Evolutionary conservation across 2,888 invertebrate genomes (phyloP).

Genomic region (Salpingus planirostris): DNA sequence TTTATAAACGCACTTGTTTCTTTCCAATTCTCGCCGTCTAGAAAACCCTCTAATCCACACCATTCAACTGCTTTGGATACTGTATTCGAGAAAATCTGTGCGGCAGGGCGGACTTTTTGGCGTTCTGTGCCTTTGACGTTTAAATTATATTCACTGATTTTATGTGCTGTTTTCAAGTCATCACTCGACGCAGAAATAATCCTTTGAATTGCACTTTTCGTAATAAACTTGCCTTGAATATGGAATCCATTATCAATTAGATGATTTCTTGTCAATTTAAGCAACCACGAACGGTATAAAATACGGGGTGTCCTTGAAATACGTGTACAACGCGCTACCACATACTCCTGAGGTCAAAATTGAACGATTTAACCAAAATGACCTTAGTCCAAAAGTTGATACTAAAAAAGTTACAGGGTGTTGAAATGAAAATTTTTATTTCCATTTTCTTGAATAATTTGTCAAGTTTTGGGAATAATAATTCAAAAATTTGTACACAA

Average conservation of each 20-base stretch:
- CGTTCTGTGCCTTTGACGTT: conserved; percentile 8
- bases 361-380: too few relatives aligned
- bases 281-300: too few relatives aligned
- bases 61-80: conserved; percentile 9
- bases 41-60: conserved; percentile 8
- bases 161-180: conserved; percentile 10
- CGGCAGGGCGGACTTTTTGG: conserved; percentile 11
- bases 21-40: conserved; percentile 4
- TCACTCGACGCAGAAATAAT: conserved; percentile 2
- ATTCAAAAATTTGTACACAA: too few relatives aligned
- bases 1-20: conserved; percentile 3
- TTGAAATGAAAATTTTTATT: too few relatives aligned
- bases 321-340: too few relatives aligned
- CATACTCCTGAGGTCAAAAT: too few relatives aligned
- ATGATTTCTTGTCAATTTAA: neutral
- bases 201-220: conserved; percentile 1
- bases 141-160: conserved; percentile 9
- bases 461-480: too few relatives aligned
- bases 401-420: too few relatives aligned
- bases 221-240: conserved; percentile 1
- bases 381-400: too few relatives aligned
- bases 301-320: too few relatives aligned
- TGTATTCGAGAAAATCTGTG: conserved; percentile 9
- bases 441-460: too few relatives aligned
- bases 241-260: neutral